Conservation (phyloP, 2,797 vertebrate species). For the Sebastes hubbsi region DNA sequence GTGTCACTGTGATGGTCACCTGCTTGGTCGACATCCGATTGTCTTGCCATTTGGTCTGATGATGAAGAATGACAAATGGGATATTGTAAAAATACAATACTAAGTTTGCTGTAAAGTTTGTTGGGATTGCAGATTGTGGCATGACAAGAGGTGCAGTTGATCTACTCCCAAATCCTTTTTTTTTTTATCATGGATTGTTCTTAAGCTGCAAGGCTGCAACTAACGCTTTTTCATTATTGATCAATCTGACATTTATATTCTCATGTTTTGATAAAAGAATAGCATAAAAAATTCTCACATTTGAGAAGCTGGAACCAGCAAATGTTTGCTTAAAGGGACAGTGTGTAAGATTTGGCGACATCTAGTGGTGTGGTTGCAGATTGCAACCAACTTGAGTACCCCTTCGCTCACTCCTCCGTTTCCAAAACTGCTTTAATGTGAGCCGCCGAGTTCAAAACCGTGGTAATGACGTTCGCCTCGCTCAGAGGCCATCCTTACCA, state of each 20-base stretch:
- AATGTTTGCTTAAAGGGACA: too few species aligned
- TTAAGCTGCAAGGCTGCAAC: background rate
- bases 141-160: fast-evolving
- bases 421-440: too few species aligned
- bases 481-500: too few species aligned
- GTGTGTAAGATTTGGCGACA: too few species aligned
- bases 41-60: slow-evolving; percentile 85
- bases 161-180: background rate
- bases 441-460: too few species aligned
- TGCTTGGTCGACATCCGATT: slow-evolving; percentile 86
- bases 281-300: background rate
- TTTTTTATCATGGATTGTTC: background rate
- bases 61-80: background rate
- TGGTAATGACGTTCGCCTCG: too few species aligned
- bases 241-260: background rate
- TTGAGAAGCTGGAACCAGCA: background rate
- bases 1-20: slow-evolving; percentile 86
- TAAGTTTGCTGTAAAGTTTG: too few species aligned
- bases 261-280: background rate
- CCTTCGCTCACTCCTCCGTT: too few species aligned
- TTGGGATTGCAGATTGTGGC: background rate
- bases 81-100: background rate
- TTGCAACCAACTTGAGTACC: too few species aligned
- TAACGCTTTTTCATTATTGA: background rate
- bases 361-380: too few species aligned